Base-by-base conservation (phyloP, 2,113 vertebrate genomes). In the Dicentrarchus labrax region DNA sequence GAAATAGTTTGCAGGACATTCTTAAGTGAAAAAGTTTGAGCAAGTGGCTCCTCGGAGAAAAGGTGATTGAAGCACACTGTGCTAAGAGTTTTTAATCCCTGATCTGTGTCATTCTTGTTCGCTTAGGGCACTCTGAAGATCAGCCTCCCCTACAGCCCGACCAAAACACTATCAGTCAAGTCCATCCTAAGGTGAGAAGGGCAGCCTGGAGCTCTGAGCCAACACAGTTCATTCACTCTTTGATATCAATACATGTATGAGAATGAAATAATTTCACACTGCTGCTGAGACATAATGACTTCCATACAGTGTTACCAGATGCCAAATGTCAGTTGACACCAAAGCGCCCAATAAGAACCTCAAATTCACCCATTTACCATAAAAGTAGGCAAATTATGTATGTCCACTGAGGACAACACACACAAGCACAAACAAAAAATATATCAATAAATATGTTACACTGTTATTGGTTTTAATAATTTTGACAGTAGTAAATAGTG, bases 131-230 rank as follows among this genome's bases (percentile, higher is more conserved):
- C 98, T 54, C 96, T 97, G 95, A 99, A 99, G 96, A 99, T 99
- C 90, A 98, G 98, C 95, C 97, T 99, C 85, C 97, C 98, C 62
- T 99, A 99, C 89, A 98, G 98, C 90, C 98, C 98, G 56, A 99
- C 97, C 65, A 99, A 99, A 96, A 98, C 98, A 21, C 95, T 99
- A 83, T 99, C 98, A 60, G 98, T 99, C 94, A 99, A 99, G 95
- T 99, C 98, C 92, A 99, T 99, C 94, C 96, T 99, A 95, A 99
- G 98, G 98, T 97, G 94, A 94, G 96, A 91, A 8, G 16, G 39
- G 39, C 24, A 72, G 72, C 57, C 36, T 36, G 30, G 6, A 66
- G 72, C 78, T 76, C 67, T 10, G 4, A 36, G 19, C 3, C 3
- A 10, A 8, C 70, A 38, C 51, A 57, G 4, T 72, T 68, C 13